Base-by-base conservation (phyloP, 2,113 vertebrate species). In the Festucalex cinctus region DNA sequence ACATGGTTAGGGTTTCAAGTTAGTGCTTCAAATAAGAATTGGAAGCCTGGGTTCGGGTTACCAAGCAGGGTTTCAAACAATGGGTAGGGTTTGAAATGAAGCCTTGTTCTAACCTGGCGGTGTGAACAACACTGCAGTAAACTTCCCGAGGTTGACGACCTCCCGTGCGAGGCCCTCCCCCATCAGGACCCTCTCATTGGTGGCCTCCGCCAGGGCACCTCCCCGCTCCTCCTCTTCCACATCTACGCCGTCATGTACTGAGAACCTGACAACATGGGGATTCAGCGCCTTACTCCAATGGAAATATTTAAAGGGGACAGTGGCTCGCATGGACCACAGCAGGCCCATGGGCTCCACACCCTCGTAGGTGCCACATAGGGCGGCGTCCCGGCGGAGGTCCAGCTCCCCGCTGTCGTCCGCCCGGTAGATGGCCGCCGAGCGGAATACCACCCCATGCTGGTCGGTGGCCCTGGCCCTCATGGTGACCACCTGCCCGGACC, bases 261-360 rank as follows among this genome's bases (percentile, higher is more conserved):
- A 83, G 14, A 88, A 75, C 8, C 53, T 69, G 63, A 88, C 86
- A 48, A 80, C 17, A 1, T 80, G 75, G 5, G 86, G 84, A 4
- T 22, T 73, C 0, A 77, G 62, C 0, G 71, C 44, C 5, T 63
- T 70, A 0, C 0, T 64, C 39, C 79, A 82, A 1, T 28, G 14
- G 22, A 78, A 76, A 17, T 22, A 16, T 46, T 26, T 71, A 67
- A 82, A 76, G 6, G 32, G 3, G 1, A 13, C 5, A 17, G 75
- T 36, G 0, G 83, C 0, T 41, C 1, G 77, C 77, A 88, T 46
- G 2, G 83, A 76, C 75, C 76, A 74, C 65, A 88, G 63, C 70
- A 85, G 77, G 53, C 84, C 86, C 82, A 81, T 83, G 26, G 86
- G 84, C 26, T 83, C 79, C 0, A 88, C 73, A 1, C 84, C 86